Evolutionary conservation across 2,888 invertebrate genomes (phyloP), one percentile per base, ranked within the genome.

Genomic region (Dicyrtoma fusca): DNA sequence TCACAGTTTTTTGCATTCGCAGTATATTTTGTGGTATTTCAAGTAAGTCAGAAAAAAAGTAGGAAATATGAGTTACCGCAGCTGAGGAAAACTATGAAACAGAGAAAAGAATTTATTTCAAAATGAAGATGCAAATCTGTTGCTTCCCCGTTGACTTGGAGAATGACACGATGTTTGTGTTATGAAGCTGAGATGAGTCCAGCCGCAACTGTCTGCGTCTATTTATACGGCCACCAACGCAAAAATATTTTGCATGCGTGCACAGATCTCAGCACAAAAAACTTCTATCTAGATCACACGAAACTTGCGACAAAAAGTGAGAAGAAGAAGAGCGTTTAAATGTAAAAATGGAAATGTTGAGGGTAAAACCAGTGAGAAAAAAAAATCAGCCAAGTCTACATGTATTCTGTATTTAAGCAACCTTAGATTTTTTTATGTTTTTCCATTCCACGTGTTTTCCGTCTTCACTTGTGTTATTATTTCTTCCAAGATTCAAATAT

Each of bases 201-300:
- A 61, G 61, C 53, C 17, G 34, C 55, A 55, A 55, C 17, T 55
- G 21, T 55, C 23, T 21, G 14, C n/a, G 61, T 61, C 44, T 61
- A 61, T 61, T 61, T 61, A 42, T 61, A 61, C 61, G 44, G 61
- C 61, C 61, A 44, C 61, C 61, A 61, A 61, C 61, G 61, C 61
- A 61, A 44, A 19, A 59, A 59, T 26, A 34, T 34, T 34, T 34
- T 34, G 34, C 34, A 53, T 53, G 53, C 53, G 53, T 53, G 49
- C 14, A 49, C 49, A 59, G 34, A 34, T 34, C 34, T 34, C 34
- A 34, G 34, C 34, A 34, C 34, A n/a, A n/a, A n/a, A n/a, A n/a
- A n/a, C n/a, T n/a, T n/a, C 10, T 34, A 61, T 34, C 59, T 44
- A 34, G 34, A 34, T 8, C 59, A 14, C 53, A 53, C 2, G 10